A percentile compares a stretch with the other conserved stretches of the same genome.
Evolutionary conservation across 92 coral and sea anemone species (phyloP).

Genomic region (Scolanthus callimorphus): DNA sequence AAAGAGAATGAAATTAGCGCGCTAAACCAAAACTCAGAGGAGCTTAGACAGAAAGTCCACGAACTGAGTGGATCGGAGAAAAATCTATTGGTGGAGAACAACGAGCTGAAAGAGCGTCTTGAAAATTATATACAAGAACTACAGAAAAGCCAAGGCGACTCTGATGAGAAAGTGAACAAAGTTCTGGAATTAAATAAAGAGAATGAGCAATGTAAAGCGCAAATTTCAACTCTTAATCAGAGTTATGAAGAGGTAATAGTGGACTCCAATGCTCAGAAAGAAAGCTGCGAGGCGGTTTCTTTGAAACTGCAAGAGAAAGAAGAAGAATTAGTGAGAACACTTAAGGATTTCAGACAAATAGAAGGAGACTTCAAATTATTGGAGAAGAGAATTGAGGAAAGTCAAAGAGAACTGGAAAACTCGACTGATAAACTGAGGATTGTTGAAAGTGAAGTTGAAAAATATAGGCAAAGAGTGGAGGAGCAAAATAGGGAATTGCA

Average conservation of each 20-base stretch:
- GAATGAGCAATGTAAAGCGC: conserved; percentile 44
- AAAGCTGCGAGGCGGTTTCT: conserved; percentile 48
- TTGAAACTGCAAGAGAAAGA: conserved; percentile 63
- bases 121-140: conserved; percentile 4
- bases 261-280: conserved; percentile 29
- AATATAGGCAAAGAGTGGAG: no score
- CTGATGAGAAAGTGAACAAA: conserved; percentile 37
- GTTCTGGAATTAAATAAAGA: conserved; percentile 30
- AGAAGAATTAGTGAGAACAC: conserved; percentile 60
- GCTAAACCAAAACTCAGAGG: conserved; percentile 4
- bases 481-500: conserved; percentile 28
- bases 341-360: conserved; percentile 42
- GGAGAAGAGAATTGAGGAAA: conserved; percentile 37
- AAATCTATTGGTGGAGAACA: background rate
- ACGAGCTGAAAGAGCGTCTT: conserved; percentile 3
- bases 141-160: background rate
- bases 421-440: conserved; percentile 24
- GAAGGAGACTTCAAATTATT: conserved; percentile 46
- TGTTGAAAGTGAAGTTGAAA: conserved; percentile 48
- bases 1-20: no score
- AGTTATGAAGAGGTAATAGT: conserved; percentile 33
- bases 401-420: conserved; percentile 17
- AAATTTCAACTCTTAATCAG: conserved; percentile 35
- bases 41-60: background rate
- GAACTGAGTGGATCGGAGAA: background rate